Conservation (phyloP, 2,797 vertebrate species). For the Fistularia tabacaria region DNA sequence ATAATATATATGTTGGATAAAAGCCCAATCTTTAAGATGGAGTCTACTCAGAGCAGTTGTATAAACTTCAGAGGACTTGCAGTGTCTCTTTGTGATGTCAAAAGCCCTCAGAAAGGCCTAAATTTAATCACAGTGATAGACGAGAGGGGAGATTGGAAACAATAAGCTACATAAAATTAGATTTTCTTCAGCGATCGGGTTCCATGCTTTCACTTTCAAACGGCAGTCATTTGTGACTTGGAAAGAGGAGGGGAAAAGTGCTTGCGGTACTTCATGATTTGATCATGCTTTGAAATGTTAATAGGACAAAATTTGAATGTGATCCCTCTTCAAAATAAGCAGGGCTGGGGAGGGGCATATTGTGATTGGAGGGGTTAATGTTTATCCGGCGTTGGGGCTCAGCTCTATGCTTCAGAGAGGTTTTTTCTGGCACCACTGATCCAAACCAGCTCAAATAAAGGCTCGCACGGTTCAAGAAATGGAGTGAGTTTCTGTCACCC, state of each 20-base stretch:
- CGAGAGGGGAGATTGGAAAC: slow-evolving; percentile 36
- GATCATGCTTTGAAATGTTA: slow-evolving; percentile 46
- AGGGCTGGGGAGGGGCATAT: slow-evolving; percentile 50
- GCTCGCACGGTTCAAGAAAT: slow-evolving; percentile 46
- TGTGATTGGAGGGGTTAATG: slow-evolving; percentile 69
- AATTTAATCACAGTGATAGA: slow-evolving; percentile 52
- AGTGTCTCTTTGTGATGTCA: slow-evolving; percentile 44
- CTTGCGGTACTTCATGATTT: slow-evolving; percentile 43
- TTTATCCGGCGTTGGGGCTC: slow-evolving; percentile 59
- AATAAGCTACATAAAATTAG: slow-evolving; percentile 46
- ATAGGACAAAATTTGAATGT: slow-evolving; percentile 57
- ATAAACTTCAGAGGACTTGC: slow-evolving; percentile 44
- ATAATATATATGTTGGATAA: slow-evolving; percentile 65
- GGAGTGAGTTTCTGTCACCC: slow-evolving; percentile 62
- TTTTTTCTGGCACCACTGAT: slow-evolving; percentile 61
- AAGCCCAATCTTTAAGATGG: slow-evolving; percentile 50
- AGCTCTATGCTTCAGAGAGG: slow-evolving; percentile 48
- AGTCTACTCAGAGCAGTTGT: slow-evolving; percentile 44
- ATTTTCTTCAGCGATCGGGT: slow-evolving; percentile 46
- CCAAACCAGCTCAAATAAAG: slow-evolving; percentile 50
- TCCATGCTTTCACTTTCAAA: slow-evolving; percentile 34
- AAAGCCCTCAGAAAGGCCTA: slow-evolving; percentile 29
- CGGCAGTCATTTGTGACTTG: slow-evolving; percentile 22
- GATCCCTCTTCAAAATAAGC: slow-evolving; percentile 60
- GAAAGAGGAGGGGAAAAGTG: slow-evolving; percentile 14